Percentiles rank a stretch among this genome's conserved stretches.
phyloP scores from a whole-genome alignment of 2,888 invertebrate genomes.

The Endomychus coccineus region DNA sequence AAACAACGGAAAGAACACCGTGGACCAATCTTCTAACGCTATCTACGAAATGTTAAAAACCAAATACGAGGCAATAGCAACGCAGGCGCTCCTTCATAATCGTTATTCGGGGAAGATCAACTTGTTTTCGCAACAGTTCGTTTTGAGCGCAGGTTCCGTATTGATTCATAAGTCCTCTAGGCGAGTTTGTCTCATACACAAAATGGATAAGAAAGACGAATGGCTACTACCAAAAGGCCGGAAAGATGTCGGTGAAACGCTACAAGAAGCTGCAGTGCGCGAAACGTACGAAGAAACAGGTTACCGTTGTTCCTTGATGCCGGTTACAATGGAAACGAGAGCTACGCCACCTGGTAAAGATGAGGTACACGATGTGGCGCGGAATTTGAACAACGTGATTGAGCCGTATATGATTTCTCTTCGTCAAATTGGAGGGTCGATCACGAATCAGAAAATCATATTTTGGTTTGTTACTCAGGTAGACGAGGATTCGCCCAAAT shows the following conservation, averaged over 20 bases:
- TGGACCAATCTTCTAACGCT: not conserved
- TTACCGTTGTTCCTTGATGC: not conserved
- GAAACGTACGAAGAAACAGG: constrained; percentile 1
- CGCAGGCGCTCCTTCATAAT: not conserved
- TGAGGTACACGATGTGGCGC: not conserved
- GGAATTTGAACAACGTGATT: not conserved
- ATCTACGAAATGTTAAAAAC: not conserved
- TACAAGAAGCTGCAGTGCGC: not conserved
- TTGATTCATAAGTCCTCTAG: not conserved
- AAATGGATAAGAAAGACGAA: not conserved
- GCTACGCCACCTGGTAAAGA: not conserved
- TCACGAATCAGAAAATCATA: not conserved
- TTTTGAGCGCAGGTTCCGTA: constrained; percentile 1
- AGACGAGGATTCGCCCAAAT: not conserved
- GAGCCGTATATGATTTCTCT: not conserved
- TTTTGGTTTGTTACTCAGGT: not conserved
- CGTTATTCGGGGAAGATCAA: not conserved
- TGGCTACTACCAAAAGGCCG: not conserved
- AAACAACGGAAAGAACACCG: not conserved
- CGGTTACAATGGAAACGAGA: not conserved
- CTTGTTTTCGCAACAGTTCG: not conserved
- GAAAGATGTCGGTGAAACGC: not conserved
- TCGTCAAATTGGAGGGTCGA: not conserved
- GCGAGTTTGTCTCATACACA: not conserved
- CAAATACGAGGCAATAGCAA: not conserved